Conservation (phyloP, 2,113 vertebrate species). For the Nipponia nippon region DNA sequence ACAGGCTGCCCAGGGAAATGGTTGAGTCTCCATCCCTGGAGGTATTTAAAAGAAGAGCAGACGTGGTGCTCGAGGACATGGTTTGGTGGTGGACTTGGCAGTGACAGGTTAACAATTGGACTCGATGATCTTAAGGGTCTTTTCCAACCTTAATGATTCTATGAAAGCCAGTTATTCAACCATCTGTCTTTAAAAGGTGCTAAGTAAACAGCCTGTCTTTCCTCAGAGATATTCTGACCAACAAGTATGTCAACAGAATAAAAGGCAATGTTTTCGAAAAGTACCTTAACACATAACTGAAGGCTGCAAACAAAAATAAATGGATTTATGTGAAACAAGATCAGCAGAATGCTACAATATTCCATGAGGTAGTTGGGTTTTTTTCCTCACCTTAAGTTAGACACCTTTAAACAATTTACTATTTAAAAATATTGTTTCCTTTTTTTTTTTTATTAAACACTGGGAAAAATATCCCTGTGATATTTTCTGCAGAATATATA, state of each 20-base stretch:
- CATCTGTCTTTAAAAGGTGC: background rate
- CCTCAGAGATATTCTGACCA: background rate
- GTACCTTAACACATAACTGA: background rate
- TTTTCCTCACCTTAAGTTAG: background rate
- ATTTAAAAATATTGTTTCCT: slow-evolving; percentile 4
- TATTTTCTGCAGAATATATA: background rate
- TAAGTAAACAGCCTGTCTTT: background rate
- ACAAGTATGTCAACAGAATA: background rate
- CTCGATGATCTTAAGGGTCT: too few species aligned
- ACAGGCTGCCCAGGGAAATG: too few species aligned
- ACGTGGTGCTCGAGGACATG: too few species aligned
- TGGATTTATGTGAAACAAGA: slow-evolving; percentile 44
- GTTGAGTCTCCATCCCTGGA: too few species aligned
- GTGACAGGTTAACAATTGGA: too few species aligned
- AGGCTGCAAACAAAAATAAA: background rate
- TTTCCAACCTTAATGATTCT: too few species aligned
- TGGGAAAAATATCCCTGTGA: background rate
- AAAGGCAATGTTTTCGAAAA: slow-evolving; percentile 36
- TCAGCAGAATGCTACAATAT: background rate
- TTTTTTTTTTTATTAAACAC: background rate
- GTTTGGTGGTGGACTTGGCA: too few species aligned
- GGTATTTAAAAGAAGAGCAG: too few species aligned
- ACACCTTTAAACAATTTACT: slow-evolving; percentile 15
- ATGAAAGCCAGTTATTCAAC: background rate
- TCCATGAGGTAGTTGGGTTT: slow-evolving; percentile 29